Base-by-base conservation (phyloP, 2,888 invertebrate species). In the Craniophora ligustri region DNA sequence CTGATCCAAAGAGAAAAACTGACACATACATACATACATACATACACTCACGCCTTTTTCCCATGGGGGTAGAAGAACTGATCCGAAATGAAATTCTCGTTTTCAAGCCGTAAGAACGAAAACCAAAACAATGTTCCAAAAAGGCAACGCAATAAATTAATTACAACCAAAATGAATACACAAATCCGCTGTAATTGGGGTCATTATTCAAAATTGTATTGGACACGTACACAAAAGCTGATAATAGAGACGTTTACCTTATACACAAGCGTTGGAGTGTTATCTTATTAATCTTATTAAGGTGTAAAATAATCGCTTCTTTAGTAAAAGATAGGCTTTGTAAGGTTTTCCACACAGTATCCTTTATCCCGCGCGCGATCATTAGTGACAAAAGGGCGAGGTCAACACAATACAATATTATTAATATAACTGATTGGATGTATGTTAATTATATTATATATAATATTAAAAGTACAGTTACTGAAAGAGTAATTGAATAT, bases 241-340 rank as follows among this genome's bases (percentile, higher is more conserved):
- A 70, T 61, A 70, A 71, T 54, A 28, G 47, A 73, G 49, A 45
- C 57, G 34, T 64, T 65, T 50, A 61, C 41, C 41, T 49, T 51
- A 51, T 26, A 35, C 46, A 40, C 40, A 55, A 51, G 39, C 53
- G 47, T 69, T 60, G 7, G 15, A 40, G 35, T 50, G 36, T 68
- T 68, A 72, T 57, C 48, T 44, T 31, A 68, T 55, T 68, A 48
- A 68, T 68, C 64, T 64, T 45, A 36, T 23, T 36, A 34, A 47
- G 39, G 47, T 47, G 35, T 44, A 36, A 53, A 56, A 56, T 48
- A 63, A 69, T 41, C 42, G 65, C 21, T 62, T 39, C 19, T 13
- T 35, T 31, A 11, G 18, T n/a, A 32, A 54, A 30, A 42, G 64
- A 69, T 63, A 54, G 41, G 11, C 26, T 40, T 40, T 23, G 3